phyloP scores from a whole-genome alignment of 2,888 invertebrate species.

The Andrena minutula region DNA sequence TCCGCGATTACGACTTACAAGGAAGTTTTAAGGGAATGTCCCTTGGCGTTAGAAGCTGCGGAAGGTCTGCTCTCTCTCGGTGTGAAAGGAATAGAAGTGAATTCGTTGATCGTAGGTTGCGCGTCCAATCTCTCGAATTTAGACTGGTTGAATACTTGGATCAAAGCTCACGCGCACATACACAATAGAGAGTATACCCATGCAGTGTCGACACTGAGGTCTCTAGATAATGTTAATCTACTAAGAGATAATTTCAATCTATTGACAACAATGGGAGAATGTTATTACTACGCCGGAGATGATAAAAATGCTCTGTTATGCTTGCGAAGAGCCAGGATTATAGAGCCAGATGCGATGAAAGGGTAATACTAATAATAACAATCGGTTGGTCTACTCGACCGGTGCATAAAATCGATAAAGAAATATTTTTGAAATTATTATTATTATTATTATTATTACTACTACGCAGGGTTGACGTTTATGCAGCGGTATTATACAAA shows the following conservation, averaged over 20 bases:
- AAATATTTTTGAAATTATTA: not conserved
- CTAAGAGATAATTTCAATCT: constrained; percentile 90
- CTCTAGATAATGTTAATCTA: constrained; percentile 88
- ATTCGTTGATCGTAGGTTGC: constrained; percentile 89
- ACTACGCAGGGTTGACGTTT: constrained; percentile 87
- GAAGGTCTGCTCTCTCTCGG: constrained; percentile 90
- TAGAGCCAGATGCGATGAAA: constrained; percentile 82
- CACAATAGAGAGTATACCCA: constrained; percentile 89
- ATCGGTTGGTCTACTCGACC: not conserved
- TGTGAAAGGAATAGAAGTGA: constrained; percentile 91
- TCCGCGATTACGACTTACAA: constrained; percentile 91
- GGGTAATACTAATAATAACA: constrained; percentile 79
- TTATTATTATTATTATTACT: constrained; percentile 7
- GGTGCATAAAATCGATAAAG: not conserved
- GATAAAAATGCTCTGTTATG: constrained; percentile 88
- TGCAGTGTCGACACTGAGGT: constrained; percentile 89
- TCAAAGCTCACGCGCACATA: constrained; percentile 88
- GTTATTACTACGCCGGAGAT: constrained; percentile 90
- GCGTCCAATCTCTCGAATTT: constrained; percentile 79
- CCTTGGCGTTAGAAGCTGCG: constrained; percentile 91
- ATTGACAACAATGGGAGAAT: constrained; percentile 90
- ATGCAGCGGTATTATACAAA: constrained; percentile 88
- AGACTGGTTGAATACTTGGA: constrained; percentile 88
- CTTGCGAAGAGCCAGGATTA: constrained; percentile 85
- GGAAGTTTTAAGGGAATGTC: constrained; percentile 91